Conservation (phyloP, 2,113 vertebrate species). For the rat (Rattus norvegicus) region DNA sequence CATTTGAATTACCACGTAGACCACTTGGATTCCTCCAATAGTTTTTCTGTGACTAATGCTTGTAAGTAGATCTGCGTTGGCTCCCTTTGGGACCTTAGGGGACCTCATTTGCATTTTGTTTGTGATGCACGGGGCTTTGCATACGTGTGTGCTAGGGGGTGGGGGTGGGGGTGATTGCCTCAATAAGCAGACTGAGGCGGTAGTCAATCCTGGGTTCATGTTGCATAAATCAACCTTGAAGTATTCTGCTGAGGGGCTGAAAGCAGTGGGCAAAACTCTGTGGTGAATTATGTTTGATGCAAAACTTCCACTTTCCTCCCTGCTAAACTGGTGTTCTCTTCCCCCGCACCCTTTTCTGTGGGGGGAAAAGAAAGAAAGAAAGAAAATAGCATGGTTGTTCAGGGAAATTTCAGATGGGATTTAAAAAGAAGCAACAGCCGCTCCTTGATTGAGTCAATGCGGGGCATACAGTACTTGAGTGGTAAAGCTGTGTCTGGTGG, state of each 20-base stretch:
- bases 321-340: constrained; percentile 52
- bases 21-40: constrained; percentile 99
- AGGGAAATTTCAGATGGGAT: constrained; percentile 65
- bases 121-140: constrained; percentile 41
- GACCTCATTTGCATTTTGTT: constrained; percentile 29
- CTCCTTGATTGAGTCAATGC: constrained; percentile 70
- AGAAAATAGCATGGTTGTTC: constrained; percentile 65
- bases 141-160: not conserved
- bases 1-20: constrained; percentile 99
- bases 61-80: constrained; percentile 92
- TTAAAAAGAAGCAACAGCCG: constrained; percentile 51
- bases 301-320: constrained; percentile 77
- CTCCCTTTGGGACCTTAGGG: constrained; percentile 18
- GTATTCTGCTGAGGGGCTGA: constrained; percentile 25
- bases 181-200: constrained; percentile 38
- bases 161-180: not conserved
- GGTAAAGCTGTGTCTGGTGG: constrained; percentile 55
- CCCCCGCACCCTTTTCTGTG: constrained; percentile 31
- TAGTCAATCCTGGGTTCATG: constrained; percentile 39
- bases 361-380: not conserved
- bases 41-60: constrained; percentile 99
- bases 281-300: constrained; percentile 64
- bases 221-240: constrained; percentile 57
- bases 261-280: constrained; percentile 62
- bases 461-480: constrained; percentile 65